Base-by-base conservation (phyloP, 2,113 vertebrate genomes). In the Amphiprion ocellaris region DNA sequence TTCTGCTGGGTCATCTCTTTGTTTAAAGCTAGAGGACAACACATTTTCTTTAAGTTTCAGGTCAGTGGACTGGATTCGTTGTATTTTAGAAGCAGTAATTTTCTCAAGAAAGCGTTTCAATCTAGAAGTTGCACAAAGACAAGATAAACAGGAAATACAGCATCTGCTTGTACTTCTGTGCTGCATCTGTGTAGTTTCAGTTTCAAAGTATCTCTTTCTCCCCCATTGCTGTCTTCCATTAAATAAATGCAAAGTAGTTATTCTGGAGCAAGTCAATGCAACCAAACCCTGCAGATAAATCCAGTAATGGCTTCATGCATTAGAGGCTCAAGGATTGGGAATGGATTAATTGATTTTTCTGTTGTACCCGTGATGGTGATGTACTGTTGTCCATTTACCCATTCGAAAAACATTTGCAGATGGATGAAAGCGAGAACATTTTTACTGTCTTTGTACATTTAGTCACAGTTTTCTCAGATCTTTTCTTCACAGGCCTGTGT, bases 221-320 rank as follows among this genome's bases (percentile, higher is more conserved):
- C 23, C 1, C 67, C 23, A 0, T 58, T 53, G 14, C 54, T 53
- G 10, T 55, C 17, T 60, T 3, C 4, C 60, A 26, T 74, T 28
- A 44, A 63, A 72, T 26, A 30, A 46, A 53, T 54, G 60, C 69
- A 69, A 67, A 82, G 14, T 1, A 9, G 21, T 67, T 60, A 7
- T 16, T 16, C 37, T 63, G 21, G n/a, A 77, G 37, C 12, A 0
- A 67, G 41, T 61, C 67, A 17, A 47, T 79, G 54, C 26, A 16
- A 46, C 54, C 21, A 54, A 74, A 47, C 72, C 76, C 78, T 76
- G 71, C 52, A 41, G 84, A 74, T 67, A 74, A 61, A 81, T 53
- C 26, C 71, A 28, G 56, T 83, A 88, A 85, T 87, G 79, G 79
- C 64, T 66, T 59, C 56, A 46, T 79, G 62, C 82, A 73, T 83